Percentiles rank a stretch among this genome's conserved stretches.
Conservation (phyloP, 2,797 vertebrate genomes). For the Falco concolor region DNA sequence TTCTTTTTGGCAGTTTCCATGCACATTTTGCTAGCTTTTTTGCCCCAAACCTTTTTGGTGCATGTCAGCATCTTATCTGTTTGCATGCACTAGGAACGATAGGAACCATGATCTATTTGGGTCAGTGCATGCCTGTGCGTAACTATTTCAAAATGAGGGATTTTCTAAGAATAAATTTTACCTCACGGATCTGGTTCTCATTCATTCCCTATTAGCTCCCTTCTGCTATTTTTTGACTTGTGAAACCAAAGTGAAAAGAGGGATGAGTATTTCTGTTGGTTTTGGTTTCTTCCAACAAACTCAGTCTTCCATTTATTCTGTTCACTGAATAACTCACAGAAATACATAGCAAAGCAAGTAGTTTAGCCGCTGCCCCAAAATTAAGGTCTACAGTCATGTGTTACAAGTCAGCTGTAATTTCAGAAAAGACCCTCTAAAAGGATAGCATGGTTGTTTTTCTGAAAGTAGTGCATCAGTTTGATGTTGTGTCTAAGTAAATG, state of each 20-base stretch:
- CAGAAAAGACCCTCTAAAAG: neutral
- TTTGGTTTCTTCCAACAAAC: neutral
- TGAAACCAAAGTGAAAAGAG: neutral
- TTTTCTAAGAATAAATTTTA: conserved; percentile 41
- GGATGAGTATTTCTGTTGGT: neutral
- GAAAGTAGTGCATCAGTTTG: neutral
- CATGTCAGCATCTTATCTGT: conserved; percentile 12
- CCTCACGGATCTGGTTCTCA: neutral
- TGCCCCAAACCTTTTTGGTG: conserved; percentile 9
- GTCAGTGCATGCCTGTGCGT: neutral
- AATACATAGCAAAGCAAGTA: neutral
- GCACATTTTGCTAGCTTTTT: neutral
- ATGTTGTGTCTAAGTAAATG: neutral
- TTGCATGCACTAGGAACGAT: neutral
- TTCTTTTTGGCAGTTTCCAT: neutral
- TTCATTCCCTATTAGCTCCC: conserved; percentile 12
- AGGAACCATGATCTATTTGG: conserved; percentile 36
- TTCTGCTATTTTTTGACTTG: conserved; percentile 1
- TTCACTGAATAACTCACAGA: neutral
- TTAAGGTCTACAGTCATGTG: neutral
- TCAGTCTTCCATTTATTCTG: neutral
- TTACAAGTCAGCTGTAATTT: neutral
- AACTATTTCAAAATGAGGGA: neutral
- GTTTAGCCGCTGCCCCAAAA: neutral
- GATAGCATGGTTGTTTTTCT: neutral